A percentile compares a stretch with the other conserved stretches of the same genome.
Evolutionary conservation across 2,113 vertebrate genomes (phyloP).

Genomic region (Acanthisitta chloris): DNA sequence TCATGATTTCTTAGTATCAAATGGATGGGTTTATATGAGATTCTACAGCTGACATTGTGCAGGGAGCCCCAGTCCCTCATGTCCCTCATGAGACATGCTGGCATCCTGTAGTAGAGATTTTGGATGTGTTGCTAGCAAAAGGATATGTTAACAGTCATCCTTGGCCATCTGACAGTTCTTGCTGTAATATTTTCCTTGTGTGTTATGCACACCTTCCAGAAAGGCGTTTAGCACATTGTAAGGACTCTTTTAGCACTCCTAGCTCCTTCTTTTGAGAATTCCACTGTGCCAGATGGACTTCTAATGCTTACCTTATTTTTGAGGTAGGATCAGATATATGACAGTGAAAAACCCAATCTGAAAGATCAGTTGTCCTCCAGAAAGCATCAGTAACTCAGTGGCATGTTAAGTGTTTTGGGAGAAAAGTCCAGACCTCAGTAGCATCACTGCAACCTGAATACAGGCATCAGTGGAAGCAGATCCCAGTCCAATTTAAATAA

Average conservation of each 20-base stretch:
- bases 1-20: not conserved
- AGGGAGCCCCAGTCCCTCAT: not conserved
- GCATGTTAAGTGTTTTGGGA: not conserved
- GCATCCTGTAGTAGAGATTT: not conserved
- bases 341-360: not conserved
- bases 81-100: not conserved
- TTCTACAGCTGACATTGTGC: not conserved
- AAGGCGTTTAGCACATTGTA: not conserved
- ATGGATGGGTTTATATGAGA: not conserved
- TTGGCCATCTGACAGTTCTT: not conserved
- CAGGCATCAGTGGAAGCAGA: not conserved
- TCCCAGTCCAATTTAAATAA: not conserved
- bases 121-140: not conserved
- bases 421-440: not conserved
- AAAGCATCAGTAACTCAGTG: not conserved
- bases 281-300: not conserved
- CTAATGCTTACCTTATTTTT: not conserved
- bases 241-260: not conserved
- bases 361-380: not conserved
- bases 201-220: not conserved
- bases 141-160: not conserved
- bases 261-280: constrained; percentile 1
- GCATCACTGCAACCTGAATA: not conserved
- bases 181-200: not conserved
- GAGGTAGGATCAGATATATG: not conserved